phyloP scores from a whole-genome alignment of 2,113 vertebrate species.

The Cyanocitta stelleri region DNA sequence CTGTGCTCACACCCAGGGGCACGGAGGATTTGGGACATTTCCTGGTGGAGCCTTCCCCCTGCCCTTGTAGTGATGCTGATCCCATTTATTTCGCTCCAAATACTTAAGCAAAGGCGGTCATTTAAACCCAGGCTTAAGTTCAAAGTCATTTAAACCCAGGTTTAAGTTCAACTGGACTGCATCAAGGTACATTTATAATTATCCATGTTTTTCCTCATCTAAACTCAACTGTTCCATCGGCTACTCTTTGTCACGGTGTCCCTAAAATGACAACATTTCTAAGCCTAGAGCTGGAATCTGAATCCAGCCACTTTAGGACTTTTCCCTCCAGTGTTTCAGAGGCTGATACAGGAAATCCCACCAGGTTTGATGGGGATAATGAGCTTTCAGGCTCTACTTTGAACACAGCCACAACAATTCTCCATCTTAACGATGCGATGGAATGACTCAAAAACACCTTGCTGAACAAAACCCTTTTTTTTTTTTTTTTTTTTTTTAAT shows the following conservation, averaged over 20 bases:
- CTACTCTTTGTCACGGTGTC: neutral
- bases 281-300: neutral
- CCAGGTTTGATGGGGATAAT: neutral
- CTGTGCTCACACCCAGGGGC: neutral
- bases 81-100: neutral
- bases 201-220: neutral
- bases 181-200: neutral
- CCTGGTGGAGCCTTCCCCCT: neutral
- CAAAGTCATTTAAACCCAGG: neutral
- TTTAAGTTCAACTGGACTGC: neutral
- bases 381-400: neutral
- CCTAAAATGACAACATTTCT: neutral
- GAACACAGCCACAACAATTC: neutral
- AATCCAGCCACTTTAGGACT: neutral
- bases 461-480: neutral
- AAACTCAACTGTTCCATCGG: neutral
- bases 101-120: neutral
- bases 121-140: neutral
- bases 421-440: neutral
- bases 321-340: neutral
- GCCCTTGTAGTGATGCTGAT: neutral
- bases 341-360: neutral
- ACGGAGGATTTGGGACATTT: neutral
- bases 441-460: neutral
- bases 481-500: too few species aligned